Base-by-base conservation (phyloP, 2,797 vertebrate species). In the Gymnopithys bicolor region DNA sequence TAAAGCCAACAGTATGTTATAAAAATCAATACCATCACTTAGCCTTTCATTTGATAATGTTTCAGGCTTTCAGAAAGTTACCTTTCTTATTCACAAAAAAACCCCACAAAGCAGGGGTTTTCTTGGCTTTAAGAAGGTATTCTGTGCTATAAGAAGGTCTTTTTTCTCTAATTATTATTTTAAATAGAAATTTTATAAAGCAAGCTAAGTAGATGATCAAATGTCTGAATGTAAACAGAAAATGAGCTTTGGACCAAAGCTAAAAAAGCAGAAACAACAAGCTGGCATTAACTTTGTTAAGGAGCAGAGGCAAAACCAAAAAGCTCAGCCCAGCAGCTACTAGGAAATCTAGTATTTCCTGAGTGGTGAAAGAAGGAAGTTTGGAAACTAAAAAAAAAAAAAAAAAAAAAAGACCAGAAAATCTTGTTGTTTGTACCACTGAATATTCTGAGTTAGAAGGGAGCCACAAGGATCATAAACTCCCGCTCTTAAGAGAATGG, bases 321-420 rank as follows among this genome's bases (percentile, higher is more conserved):
- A 84, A 77, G 32, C 73, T 96, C 88, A 95, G 71, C 84, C 60
- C 62, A 96, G 79, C 69, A 95, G 53, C 71, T 90, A 71, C 71
- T 43, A 74, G 63, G 88, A 92, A 95, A 96, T 85, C 37, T 95
- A 95, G 74, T 96, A 95, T 96, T 97, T 97, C 86, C 87, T 96
- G 84, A 95, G 80, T 48, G 37, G 51, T 45, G 37, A 94, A 25
- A 43, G 32, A 90, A 71, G 71, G 74, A 92, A 89, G 75, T 94
- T 95, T 84, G 58, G 37, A 90, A 96, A 75, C 75, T 58, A 52
- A 52, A 62, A 75, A 92, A 62, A 32, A 32, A 18, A 58, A 18
- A 58, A 33, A 33, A 33, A 33, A 33, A 33, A 33, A 33, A 33
- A 33, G 75, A 95, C 77, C 64, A 87, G 86, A 94, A 96, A 97